These are phyloP conservation scores for Corythaixoides concolor DNA, from an alignment of 2,113 vertebrate species.

Conservation along the genomic window DNA sequence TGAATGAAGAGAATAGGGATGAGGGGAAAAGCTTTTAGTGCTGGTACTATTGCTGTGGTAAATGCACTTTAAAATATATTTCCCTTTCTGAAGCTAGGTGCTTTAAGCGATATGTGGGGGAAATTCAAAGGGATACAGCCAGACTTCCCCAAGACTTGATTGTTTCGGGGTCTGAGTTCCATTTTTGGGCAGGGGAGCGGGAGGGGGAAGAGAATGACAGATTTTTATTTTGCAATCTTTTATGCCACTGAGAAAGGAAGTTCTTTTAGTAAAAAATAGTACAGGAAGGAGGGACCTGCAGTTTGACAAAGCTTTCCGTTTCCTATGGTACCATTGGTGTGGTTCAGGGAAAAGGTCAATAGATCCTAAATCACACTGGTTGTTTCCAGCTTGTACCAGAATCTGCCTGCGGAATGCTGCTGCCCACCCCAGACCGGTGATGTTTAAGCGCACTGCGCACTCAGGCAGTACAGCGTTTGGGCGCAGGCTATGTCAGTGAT, in stretches of 20 bases:
- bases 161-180: neutral
- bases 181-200: neutral
- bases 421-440: neutral
- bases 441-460: neutral
- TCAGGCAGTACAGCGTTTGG: neutral
- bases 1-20: neutral
- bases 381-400: neutral
- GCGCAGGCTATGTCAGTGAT: neutral
- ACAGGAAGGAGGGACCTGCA: neutral
- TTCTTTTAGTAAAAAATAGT: neutral
- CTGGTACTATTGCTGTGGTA: constrained; percentile 61
- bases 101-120: neutral
- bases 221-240: neutral
- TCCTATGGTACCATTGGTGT: neutral
- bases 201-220: neutral
- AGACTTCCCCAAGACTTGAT: neutral
- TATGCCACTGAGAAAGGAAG: neutral
- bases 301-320: neutral
- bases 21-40: constrained; percentile 45
- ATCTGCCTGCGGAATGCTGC: neutral
- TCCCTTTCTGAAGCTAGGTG: constrained; percentile 29
- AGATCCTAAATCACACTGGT: neutral
- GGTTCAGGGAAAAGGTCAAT: neutral
- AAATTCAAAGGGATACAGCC: constrained; percentile 22
- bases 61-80: constrained; percentile 67